Evolutionary conservation across 2,888 invertebrate genomes (phyloP).

Genomic region (Cephus rjabovi): DNA sequence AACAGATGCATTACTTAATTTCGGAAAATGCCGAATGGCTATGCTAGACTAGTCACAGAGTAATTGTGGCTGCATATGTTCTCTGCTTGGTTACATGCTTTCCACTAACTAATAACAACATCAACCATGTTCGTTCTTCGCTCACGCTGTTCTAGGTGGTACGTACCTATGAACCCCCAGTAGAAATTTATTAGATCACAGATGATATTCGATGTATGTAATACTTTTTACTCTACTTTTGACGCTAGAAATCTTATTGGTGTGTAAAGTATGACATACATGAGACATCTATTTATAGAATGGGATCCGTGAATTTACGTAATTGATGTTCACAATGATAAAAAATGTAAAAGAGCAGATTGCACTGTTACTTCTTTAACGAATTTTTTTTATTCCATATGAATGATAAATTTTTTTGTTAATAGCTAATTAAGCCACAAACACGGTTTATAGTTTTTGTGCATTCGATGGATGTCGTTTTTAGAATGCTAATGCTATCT

Average conservation of each 20-base stretch:
- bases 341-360: not conserved
- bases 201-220: not conserved
- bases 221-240: not conserved
- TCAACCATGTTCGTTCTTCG: conserved; percentile 58
- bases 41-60: conserved; percentile 50
- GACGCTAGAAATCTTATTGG: not conserved
- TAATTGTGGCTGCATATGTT: conserved; percentile 59
- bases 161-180: conserved; percentile 51
- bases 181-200: conserved; percentile 26
- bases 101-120: conserved; percentile 59
- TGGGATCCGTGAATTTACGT: not conserved
- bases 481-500: not conserved
- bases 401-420: not conserved
- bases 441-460: not conserved
- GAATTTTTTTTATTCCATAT: not conserved
- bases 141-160: conserved; percentile 58
- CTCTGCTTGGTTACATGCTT: conserved; percentile 62
- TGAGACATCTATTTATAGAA: not conserved
- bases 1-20: conserved; percentile 28
- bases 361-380: not conserved
- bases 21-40: conserved; percentile 37
- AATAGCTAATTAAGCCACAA: not conserved
- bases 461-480: not conserved
- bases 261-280: not conserved
- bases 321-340: not conserved